Conservation (phyloP, 2,113 vertebrate genomes). For the Myiozetetes cayanensis region DNA sequence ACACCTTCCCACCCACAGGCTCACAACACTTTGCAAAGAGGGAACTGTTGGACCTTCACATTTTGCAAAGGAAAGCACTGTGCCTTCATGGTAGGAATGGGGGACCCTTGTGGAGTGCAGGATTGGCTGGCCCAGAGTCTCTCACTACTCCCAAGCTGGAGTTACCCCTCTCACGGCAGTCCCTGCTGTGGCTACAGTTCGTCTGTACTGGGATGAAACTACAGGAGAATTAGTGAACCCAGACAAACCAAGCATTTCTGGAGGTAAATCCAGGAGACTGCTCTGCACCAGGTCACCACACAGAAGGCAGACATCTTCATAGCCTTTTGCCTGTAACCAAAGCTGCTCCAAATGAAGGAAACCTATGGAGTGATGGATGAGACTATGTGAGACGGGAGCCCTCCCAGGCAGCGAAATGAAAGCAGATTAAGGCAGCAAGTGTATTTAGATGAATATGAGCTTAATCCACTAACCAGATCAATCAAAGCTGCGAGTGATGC, state of each 20-base stretch:
- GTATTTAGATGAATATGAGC: not conserved
- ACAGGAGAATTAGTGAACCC: not conserved
- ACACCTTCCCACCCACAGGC: fast-evolving
- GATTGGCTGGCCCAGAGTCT: not conserved
- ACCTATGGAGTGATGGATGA: not conserved
- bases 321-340: not conserved
- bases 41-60: not conserved
- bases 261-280: not conserved
- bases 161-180: not conserved
- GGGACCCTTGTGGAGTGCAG: not conserved
- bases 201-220: not conserved
- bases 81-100: not conserved
- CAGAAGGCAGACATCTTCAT: not conserved
- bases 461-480: conserved; percentile 48
- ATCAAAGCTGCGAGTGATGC: conserved; percentile 27
- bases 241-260: not conserved
- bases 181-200: not conserved
- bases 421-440: conserved; percentile 7
- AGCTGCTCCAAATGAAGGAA: not conserved
- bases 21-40: not conserved
- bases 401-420: not conserved
- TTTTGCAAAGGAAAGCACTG: not conserved
- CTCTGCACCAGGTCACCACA: not conserved
- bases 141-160: not conserved
- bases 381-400: not conserved